Conservation (phyloP, 2,888 invertebrate genomes). For the Xanthia togata region DNA sequence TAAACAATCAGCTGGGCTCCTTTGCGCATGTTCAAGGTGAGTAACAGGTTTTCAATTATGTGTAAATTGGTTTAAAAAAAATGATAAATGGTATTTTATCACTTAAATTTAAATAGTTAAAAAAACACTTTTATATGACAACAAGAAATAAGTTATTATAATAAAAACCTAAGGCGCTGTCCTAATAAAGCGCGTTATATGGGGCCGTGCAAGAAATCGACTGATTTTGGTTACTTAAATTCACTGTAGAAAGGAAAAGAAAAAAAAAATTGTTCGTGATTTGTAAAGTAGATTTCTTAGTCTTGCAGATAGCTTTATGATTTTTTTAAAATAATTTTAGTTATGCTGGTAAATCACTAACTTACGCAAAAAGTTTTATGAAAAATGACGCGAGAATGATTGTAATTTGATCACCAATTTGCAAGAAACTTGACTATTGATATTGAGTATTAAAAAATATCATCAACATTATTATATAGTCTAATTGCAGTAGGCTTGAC, state of each 20-base stretch:
- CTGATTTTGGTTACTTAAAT: background rate
- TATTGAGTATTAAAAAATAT: background rate
- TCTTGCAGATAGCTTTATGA: too few species aligned
- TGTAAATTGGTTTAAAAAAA: background rate
- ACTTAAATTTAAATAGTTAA: background rate
- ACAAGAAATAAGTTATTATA: background rate
- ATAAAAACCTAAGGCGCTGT: background rate
- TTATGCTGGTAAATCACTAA: too few species aligned
- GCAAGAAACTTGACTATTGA: background rate
- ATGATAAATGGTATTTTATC: too few species aligned
- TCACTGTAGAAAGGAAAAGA: background rate
- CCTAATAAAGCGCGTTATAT: background rate
- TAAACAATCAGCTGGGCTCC: rapidly evolving
- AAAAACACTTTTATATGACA: background rate
- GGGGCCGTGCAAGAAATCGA: background rate
- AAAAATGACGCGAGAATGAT: too few species aligned
- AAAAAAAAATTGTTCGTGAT: background rate
- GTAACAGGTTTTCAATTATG: background rate
- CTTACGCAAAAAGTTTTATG: too few species aligned
- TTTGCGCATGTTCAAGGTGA: slow-evolving; percentile 18
- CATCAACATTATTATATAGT: background rate
- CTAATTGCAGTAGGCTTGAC: background rate
- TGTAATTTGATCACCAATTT: background rate
- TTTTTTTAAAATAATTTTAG: too few species aligned
- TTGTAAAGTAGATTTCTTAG: background rate